Evolutionary conservation across 2,113 vertebrate species (phyloP).

Genomic region (Perca fluviatilis): DNA sequence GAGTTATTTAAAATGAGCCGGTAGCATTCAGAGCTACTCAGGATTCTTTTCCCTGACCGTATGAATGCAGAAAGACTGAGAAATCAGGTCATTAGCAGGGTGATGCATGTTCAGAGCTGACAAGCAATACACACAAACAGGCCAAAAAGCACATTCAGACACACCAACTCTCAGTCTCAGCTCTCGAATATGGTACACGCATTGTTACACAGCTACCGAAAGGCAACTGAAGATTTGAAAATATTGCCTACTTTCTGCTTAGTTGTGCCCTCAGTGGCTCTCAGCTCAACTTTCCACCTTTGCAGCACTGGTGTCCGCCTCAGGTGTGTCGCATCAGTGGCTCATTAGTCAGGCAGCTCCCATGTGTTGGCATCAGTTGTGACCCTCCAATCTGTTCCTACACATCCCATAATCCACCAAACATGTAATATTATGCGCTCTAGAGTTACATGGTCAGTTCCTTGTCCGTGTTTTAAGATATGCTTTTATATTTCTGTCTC

Average conservation of each 20-base stretch:
- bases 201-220: background rate
- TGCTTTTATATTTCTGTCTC: too few relatives aligned
- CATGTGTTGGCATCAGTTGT: background rate
- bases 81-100: constrained; percentile 24
- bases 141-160: background rate
- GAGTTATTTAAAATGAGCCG: constrained; percentile 37
- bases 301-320: background rate
- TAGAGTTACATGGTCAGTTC: background rate
- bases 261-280: background rate
- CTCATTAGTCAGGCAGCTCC: constrained; percentile 5
- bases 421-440: background rate
- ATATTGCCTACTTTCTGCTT: background rate
- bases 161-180: background rate
- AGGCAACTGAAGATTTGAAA: background rate
- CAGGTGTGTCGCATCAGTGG: background rate
- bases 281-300: constrained; percentile 6
- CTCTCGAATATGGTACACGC: background rate
- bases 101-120: constrained; percentile 28
- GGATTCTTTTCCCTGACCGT: background rate
- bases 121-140: background rate
- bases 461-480: too few relatives aligned
- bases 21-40: constrained; percentile 36
- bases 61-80: background rate
- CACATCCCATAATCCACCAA: background rate
- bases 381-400: constrained; percentile 26